Percentiles rank a stretch among this genome's conserved stretches.
phyloP scores from a whole-genome alignment of 2,113 vertebrate genomes.

The Myiozetetes cayanensis region DNA sequence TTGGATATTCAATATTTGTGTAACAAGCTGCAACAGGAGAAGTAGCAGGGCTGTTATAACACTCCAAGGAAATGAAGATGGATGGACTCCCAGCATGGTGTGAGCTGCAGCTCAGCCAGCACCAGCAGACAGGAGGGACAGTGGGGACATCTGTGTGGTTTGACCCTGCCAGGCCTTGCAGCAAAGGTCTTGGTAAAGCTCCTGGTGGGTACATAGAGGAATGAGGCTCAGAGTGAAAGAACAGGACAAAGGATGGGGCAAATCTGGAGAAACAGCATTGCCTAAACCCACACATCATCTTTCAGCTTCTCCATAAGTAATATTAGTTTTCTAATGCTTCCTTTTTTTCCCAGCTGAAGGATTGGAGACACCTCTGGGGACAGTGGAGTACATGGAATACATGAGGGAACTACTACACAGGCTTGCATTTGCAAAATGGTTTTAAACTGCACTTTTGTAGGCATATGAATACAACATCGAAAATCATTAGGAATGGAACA shows the following conservation, averaged over 20 bases:
- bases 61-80: neutral
- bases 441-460: neutral
- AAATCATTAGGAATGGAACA: neutral
- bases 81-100: rapidly evolving
- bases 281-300: neutral
- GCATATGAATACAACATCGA: neutral
- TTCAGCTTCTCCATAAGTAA: neutral
- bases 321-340: neutral
- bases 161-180: rapidly evolving
- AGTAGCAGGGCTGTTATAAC: neutral
- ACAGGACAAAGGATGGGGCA: neutral
- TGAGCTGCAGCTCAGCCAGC: neutral
- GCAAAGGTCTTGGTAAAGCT: neutral
- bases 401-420: neutral
- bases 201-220: neutral
- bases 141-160: rapidly evolving
- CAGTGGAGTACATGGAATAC: rapidly evolving
- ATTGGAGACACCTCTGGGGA: rapidly evolving
- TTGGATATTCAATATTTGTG: neutral
- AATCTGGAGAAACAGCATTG: neutral
- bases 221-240: neutral
- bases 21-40: neutral
- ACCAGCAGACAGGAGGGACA: neutral
- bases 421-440: neutral
- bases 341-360: neutral